Evolutionary conservation across 2,797 vertebrate genomes (phyloP).

Genomic region (Austrolebias charrua): DNA sequence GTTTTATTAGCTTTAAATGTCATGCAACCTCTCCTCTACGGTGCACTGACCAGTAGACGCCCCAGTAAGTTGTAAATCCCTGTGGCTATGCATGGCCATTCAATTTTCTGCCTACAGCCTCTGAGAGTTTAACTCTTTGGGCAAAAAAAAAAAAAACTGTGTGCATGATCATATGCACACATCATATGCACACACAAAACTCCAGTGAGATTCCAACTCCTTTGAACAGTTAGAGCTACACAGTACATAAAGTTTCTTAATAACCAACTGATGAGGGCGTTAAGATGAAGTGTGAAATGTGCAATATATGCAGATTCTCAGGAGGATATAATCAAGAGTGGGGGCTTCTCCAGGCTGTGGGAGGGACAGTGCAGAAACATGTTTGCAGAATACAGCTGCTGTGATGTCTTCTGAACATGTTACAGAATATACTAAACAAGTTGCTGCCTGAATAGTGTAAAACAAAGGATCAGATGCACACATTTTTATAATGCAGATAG

Average conservation of each 20-base stretch:
- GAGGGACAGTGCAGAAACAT: slow-evolving; percentile 3
- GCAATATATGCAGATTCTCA: slow-evolving; percentile 41
- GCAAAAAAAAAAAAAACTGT: slow-evolving; percentile 5
- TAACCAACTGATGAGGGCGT: slow-evolving; percentile 48
- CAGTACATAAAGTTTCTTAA: slow-evolving; percentile 20
- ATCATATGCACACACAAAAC: slow-evolving; percentile 10
- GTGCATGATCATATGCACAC: slow-evolving; percentile 8
- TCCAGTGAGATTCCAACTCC: slow-evolving; percentile 22
- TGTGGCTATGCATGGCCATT: slow-evolving; percentile 44
- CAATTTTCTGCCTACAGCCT: slow-evolving; percentile 64
- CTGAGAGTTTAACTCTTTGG: slow-evolving; percentile 33
- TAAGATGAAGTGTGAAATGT: slow-evolving; percentile 44
- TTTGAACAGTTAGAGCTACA: slow-evolving; percentile 23
- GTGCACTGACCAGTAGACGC: slow-evolving; percentile 48
- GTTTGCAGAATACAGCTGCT: slow-evolving; percentile 16
- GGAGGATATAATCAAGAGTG: slow-evolving; percentile 21
- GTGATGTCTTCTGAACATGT: slow-evolving; percentile 18
- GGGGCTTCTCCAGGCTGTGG: not conserved
- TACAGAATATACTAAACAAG: slow-evolving; percentile 1
- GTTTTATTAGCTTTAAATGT: slow-evolving; percentile 71
- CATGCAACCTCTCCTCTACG: slow-evolving; percentile 52
- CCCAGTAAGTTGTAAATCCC: slow-evolving; percentile 63
- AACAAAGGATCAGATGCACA: not conserved
- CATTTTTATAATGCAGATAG: not conserved
- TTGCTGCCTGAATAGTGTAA: not conserved